phyloP scores from a whole-genome alignment of 2,888 invertebrate genomes.

The Blastobasis lacticolella region DNA sequence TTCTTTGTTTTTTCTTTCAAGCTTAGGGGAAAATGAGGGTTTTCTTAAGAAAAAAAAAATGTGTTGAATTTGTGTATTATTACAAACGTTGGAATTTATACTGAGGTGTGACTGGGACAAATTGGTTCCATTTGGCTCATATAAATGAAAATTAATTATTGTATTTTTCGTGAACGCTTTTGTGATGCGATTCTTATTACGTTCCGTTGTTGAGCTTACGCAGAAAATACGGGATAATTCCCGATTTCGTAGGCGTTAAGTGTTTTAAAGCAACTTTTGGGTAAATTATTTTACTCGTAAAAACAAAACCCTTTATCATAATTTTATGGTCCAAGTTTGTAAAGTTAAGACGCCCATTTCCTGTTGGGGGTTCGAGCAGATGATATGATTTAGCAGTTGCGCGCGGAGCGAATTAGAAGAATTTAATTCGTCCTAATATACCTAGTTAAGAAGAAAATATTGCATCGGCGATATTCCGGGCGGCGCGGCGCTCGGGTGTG shows the following conservation, averaged over 20 bases:
- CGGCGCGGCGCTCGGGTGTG: constrained; percentile 13
- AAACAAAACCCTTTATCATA: constrained; percentile 65
- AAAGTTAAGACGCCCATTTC: constrained; percentile 53
- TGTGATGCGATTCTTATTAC: constrained; percentile 3
- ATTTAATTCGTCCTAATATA: constrained; percentile 29
- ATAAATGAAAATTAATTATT: constrained; percentile 43
- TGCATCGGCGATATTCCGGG: no score
- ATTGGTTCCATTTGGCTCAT: constrained; percentile 47
- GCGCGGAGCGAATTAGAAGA: background rate
- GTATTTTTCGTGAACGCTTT: constrained; percentile 13
- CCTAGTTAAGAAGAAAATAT: constrained; percentile 5
- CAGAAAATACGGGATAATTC: constrained; percentile 23
- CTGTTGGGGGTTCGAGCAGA: constrained; percentile 46
- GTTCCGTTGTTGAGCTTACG: constrained; percentile 16
- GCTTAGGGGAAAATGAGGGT: constrained; percentile 48
- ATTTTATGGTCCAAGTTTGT: constrained; percentile 56
- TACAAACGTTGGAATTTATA: constrained; percentile 47
- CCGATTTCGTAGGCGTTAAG: constrained; percentile 40
- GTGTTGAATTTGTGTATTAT: constrained; percentile 47
- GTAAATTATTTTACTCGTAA: constrained; percentile 53
- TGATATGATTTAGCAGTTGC: constrained; percentile 40
- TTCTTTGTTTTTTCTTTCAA: constrained; percentile 61
- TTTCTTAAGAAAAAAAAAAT: constrained; percentile 41
- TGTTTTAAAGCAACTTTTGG: constrained; percentile 46
- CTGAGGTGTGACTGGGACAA: constrained; percentile 44